These are phyloP conservation scores for Platycheirus albimanus DNA, from an alignment of 2,888 invertebrate genomes.

Conservation along the genomic window DNA sequence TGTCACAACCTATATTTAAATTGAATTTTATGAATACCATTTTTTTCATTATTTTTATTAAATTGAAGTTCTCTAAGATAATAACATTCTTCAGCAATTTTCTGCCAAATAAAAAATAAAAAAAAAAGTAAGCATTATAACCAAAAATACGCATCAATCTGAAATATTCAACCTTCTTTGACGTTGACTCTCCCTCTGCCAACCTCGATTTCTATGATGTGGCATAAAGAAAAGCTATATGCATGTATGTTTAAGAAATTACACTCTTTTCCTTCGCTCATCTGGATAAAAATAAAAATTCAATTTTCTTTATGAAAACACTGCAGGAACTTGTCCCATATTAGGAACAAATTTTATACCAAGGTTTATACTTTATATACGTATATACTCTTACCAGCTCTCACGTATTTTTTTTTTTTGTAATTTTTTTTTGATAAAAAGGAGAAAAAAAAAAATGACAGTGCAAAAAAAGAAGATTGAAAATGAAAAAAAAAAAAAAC, in stretches of 20 bases:
- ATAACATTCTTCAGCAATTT: slow-evolving; percentile 30
- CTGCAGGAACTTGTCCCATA: slow-evolving; percentile 48
- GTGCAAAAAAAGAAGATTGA: slow-evolving; percentile 39
- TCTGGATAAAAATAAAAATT: slow-evolving; percentile 44
- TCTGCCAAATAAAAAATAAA: slow-evolving; percentile 9
- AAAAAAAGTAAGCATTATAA: background rate
- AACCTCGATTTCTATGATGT: slow-evolving; percentile 34
- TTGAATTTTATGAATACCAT: too few relatives aligned
- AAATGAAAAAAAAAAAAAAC: too few relatives aligned
- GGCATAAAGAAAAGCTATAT: slow-evolving; percentile 5
- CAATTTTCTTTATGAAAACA: slow-evolving; percentile 55
- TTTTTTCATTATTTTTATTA: too few relatives aligned
- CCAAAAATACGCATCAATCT: slow-evolving; percentile 14
- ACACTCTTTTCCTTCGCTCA: slow-evolving; percentile 30
- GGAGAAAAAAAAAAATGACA: slow-evolving; percentile 34
- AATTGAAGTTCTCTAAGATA: background rate
- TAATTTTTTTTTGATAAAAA: slow-evolving; percentile 15
- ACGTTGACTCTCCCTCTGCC: background rate
- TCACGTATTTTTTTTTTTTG: background rate
- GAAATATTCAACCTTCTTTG: slow-evolving; percentile 10
- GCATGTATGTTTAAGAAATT: slow-evolving; percentile 51
- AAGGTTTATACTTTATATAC: too few relatives aligned
- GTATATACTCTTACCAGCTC: too few relatives aligned
- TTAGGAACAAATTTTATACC: slow-evolving; percentile 21
- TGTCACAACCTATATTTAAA: too few relatives aligned